Evolutionary conservation across 2,113 vertebrate genomes (phyloP).

Genomic region (Uria aalge): DNA sequence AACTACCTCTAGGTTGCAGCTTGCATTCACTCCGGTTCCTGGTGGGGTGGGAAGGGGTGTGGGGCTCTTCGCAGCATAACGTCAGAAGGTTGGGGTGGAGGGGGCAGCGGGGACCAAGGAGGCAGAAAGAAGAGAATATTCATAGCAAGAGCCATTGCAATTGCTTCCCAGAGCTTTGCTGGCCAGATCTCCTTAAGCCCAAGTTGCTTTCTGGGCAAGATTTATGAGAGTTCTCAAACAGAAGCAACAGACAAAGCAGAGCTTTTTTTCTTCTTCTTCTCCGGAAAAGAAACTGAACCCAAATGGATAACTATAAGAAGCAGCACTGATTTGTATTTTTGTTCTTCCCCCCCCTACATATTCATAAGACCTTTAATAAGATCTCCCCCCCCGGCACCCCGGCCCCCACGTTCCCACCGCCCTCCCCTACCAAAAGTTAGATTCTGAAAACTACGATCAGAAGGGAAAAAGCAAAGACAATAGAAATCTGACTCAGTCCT

Average conservation of each 20-base stretch:
- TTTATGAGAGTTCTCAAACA: slow-evolving; percentile 72
- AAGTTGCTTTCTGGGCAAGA: slow-evolving; percentile 68
- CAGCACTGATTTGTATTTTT: neutral
- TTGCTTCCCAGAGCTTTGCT: slow-evolving; percentile 30
- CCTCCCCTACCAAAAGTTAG: slow-evolving; percentile 53
- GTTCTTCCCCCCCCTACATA: neutral
- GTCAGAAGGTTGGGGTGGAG: slow-evolving; percentile 9
- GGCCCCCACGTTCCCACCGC: neutral
- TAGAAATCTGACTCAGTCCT: slow-evolving; percentile 48
- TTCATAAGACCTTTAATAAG: neutral
- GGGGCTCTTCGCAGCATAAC: slow-evolving; percentile 32
- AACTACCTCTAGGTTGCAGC: slow-evolving; percentile 5
- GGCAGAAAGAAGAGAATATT: slow-evolving; percentile 52
- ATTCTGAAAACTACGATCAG: slow-evolving; percentile 57
- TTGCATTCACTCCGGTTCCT: slow-evolving; percentile 38
- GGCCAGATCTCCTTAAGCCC: slow-evolving; percentile 3
- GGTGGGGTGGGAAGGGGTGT: slow-evolving; percentile 63
- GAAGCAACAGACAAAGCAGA: slow-evolving; percentile 69
- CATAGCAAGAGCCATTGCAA: neutral
- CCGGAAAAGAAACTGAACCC: slow-evolving; percentile 54
- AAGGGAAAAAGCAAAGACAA: slow-evolving; percentile 54
- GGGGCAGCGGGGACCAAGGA: neutral
- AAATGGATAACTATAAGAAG: slow-evolving; percentile 31
- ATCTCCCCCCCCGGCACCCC: neutral
- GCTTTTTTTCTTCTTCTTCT: neutral